A percentile compares a stretch with the other conserved stretches of the same genome.
These are phyloP conservation scores for Cisticola juncidis DNA, from an alignment of 2,113 vertebrate genomes.

Conservation along the genomic window DNA sequence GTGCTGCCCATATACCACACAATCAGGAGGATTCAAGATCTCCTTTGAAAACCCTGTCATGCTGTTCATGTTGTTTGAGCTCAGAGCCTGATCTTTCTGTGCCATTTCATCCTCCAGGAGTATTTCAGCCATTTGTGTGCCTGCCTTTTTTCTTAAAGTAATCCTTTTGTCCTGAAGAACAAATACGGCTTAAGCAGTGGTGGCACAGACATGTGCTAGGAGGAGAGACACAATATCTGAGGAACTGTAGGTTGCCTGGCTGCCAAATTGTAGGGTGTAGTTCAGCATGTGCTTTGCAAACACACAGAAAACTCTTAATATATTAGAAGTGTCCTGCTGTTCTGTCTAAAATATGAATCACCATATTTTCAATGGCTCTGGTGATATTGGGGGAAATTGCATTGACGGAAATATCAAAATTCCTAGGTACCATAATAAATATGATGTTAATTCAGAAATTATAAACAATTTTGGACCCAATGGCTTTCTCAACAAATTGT, in stretches of 20 bases:
- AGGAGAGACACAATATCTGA: background rate
- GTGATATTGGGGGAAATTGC: background rate
- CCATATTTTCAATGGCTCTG: background rate
- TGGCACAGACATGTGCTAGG: background rate
- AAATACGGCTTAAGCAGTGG: background rate
- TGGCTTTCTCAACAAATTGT: background rate
- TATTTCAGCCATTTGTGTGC: background rate
- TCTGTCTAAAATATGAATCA: background rate
- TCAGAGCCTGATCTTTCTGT: background rate
- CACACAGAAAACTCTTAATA: background rate
- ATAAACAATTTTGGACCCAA: background rate
- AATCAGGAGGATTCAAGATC: background rate
- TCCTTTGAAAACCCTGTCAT: background rate
- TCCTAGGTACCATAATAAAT: background rate
- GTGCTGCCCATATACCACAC: fast-evolving
- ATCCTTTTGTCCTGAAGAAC: background rate
- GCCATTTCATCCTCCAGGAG: background rate
- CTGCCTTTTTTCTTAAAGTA: background rate
- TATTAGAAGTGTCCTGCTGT: fast-evolving
- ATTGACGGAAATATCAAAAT: background rate
- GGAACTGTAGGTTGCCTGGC: background rate
- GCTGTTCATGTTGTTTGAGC: background rate
- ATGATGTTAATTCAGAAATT: background rate
- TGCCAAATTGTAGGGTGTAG: background rate
- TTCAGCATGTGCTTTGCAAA: background rate